A percentile compares a stretch with the other conserved stretches of the same genome.
Evolutionary conservation across 2,113 vertebrate genomes (phyloP).

Genomic region (Channa maculata): DNA sequence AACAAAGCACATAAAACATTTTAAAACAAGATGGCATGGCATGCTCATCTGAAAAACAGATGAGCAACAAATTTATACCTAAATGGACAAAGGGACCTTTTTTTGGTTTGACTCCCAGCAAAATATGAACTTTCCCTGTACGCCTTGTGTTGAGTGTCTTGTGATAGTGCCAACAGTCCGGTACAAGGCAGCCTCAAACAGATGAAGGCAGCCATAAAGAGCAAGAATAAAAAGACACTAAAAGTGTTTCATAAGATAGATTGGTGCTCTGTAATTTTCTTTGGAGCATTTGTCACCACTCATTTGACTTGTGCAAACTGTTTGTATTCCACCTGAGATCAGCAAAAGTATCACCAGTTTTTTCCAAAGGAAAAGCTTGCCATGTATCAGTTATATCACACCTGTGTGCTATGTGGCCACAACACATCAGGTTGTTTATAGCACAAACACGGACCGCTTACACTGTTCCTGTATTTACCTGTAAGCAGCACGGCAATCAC

Average conservation of each 20-base stretch:
- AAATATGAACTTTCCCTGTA: slow-evolving; percentile 49
- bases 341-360: slow-evolving; percentile 56
- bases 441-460: slow-evolving; percentile 76
- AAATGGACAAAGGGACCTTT: slow-evolving; percentile 66
- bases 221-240: slow-evolving; percentile 36
- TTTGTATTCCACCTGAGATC: slow-evolving; percentile 72
- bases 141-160: slow-evolving; percentile 65
- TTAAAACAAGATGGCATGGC: slow-evolving; percentile 15
- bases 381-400: slow-evolving; percentile 73
- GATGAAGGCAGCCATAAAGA: slow-evolving; percentile 45
- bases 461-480: slow-evolving; percentile 73
- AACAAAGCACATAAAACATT: not conserved
- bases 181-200: slow-evolving; percentile 41
- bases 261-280: slow-evolving; percentile 51
- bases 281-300: slow-evolving; percentile 62
- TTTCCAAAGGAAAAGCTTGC: slow-evolving; percentile 63
- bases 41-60: slow-evolving; percentile 33
- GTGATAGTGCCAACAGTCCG: slow-evolving; percentile 58
- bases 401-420: slow-evolving; percentile 78
- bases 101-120: slow-evolving; percentile 64
- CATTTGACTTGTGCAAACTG: slow-evolving; percentile 70
- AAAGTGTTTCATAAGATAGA: slow-evolving; percentile 16
- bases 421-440: slow-evolving; percentile 81
- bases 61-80: slow-evolving; percentile 39
- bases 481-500: slow-evolving; percentile 73